Conservation (phyloP, 2,888 invertebrate genomes). For the Neoitamus cyanurus region DNA sequence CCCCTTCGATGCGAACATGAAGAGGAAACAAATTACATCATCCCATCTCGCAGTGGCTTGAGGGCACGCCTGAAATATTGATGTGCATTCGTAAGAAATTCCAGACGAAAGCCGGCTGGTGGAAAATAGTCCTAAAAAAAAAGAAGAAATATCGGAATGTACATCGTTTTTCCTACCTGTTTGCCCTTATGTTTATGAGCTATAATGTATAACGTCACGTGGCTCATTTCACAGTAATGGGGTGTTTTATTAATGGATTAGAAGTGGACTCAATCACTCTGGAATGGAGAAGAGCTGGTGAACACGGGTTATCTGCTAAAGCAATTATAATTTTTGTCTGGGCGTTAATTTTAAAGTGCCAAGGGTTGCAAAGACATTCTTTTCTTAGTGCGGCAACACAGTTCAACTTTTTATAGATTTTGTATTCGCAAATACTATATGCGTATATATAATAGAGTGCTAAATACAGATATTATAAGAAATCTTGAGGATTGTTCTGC, state of each 20-base stretch:
- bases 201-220: background rate
- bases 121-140: background rate
- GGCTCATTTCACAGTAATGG: background rate
- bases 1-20: background rate
- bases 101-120: background rate
- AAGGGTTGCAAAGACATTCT: no score
- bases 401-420: no score
- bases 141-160: background rate
- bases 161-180: background rate
- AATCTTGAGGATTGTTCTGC: no score
- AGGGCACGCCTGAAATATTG: background rate
- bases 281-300: background rate
- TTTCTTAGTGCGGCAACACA: no score
- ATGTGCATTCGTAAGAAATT: background rate
- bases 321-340: background rate
- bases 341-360: background rate
- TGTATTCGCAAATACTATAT: no score
- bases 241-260: background rate
- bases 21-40: background rate
- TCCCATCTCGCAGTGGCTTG: background rate
- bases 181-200: background rate
- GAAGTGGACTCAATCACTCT: background rate
- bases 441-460: no score
- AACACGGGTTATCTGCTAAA: background rate
- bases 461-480: no score